These are phyloP conservation scores for Nephila pilipes DNA, from an alignment of 1,140 invertebrate species.

Conservation along the genomic window DNA sequence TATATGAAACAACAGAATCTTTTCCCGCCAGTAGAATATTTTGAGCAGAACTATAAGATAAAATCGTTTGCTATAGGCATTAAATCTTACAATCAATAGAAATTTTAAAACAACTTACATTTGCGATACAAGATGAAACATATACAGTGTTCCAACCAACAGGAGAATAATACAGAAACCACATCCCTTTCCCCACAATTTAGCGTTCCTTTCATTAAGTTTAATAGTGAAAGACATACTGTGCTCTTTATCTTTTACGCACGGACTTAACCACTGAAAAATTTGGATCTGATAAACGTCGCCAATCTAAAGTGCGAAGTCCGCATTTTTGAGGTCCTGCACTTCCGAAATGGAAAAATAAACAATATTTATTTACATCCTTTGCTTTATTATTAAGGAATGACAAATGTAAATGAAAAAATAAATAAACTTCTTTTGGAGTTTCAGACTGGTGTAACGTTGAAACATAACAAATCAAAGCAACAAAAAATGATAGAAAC, in stretches of 20 bases:
- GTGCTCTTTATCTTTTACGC: not conserved
- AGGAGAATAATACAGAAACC: not conserved
- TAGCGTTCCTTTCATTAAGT: not conserved
- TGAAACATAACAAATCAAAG: too few species aligned
- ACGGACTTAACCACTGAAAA: not conserved
- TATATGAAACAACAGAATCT: not conserved
- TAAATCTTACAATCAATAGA: too few species aligned
- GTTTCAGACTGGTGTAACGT: too few species aligned
- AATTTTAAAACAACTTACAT: conserved; percentile 39
- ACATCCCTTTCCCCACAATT: conserved; percentile 18
- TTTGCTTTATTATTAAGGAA: too few species aligned
- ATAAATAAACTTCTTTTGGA: too few species aligned
- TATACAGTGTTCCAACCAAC: not conserved
- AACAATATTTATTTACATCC: too few species aligned
- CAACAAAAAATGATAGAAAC: too few species aligned
- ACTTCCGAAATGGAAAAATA: not conserved
- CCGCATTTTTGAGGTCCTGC: not conserved
- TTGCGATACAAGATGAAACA: conserved; percentile 7
- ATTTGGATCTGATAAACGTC: conserved; percentile 33
- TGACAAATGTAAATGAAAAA: too few species aligned
- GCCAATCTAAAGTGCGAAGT: not conserved
- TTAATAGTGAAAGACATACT: not conserved
- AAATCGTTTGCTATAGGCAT: not conserved
- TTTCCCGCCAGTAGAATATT: not conserved
- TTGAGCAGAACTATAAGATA: not conserved